Conservation (phyloP, 2,113 vertebrate species). For the Scartelaos histophorus region DNA sequence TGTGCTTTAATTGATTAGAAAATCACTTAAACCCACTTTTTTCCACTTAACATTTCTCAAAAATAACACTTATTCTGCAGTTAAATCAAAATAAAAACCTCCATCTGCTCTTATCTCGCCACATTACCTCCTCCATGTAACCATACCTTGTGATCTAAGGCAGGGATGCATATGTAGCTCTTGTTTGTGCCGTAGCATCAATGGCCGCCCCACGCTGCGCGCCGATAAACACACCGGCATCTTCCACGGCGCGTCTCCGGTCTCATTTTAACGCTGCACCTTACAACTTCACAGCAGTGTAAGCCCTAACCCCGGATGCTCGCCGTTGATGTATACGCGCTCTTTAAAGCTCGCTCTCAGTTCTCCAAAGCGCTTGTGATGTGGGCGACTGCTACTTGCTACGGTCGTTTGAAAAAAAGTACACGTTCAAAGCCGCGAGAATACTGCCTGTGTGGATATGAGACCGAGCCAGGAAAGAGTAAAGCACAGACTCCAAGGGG, state of each 20-base stretch:
- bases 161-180: background rate
- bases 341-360: constrained; percentile 44
- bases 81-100: no score
- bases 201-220: background rate
- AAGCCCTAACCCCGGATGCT: constrained; percentile 8
- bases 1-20: no score
- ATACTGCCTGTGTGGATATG: constrained; percentile 37
- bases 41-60: no score
- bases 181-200: background rate
- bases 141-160: background rate
- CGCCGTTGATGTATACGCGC: constrained; percentile 42
- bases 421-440: constrained; percentile 25
- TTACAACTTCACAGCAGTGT: constrained; percentile 24
- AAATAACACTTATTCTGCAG: no score
- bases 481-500: background rate
- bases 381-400: constrained; percentile 37
- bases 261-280: constrained; percentile 8
- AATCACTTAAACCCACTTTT: no score
- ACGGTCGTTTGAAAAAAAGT: constrained; percentile 40
- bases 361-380: constrained; percentile 38
- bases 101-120: background rate
- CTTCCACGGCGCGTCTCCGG: background rate
- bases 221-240: constrained; percentile 6
- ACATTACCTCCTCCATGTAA: background rate
- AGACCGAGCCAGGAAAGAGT: constrained; percentile 5